Evolutionary conservation across 1,140 invertebrate species (phyloP).

Genomic region (Magallana angulata): DNA sequence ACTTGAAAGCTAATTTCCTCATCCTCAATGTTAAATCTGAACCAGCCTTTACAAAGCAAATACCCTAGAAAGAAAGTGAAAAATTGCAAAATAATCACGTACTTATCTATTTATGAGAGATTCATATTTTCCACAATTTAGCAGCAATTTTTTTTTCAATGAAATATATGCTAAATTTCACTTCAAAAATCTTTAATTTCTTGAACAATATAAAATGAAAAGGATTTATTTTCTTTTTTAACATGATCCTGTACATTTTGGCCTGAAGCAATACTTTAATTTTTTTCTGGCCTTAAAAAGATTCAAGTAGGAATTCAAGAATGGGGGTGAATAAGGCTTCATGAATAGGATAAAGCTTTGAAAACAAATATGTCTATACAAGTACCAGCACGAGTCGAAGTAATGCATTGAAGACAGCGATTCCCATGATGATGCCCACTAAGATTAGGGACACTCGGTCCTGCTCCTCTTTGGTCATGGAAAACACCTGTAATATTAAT

Average conservation of each 20-base stretch:
- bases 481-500: slow-evolving; percentile 70
- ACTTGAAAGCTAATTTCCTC: slow-evolving; percentile 78
- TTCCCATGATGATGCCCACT: slow-evolving; percentile 84
- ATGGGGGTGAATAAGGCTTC: too few relatives aligned
- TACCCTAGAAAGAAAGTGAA: slow-evolving; percentile 54
- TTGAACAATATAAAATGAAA: too few relatives aligned
- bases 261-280: too few relatives aligned
- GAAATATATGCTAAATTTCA: too few relatives aligned
- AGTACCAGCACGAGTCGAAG: slow-evolving; percentile 84
- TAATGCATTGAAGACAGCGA: slow-evolving; percentile 84
- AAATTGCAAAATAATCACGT: too few relatives aligned
- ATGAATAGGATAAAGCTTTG: background rate
- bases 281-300: too few relatives aligned
- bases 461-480: slow-evolving; percentile 80
- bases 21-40: slow-evolving; percentile 80
- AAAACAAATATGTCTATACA: background rate
- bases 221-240: too few relatives aligned
- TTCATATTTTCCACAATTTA: too few relatives aligned
- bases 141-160: too few relatives aligned
- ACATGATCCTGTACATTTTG: too few relatives aligned
- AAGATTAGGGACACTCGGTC: slow-evolving; percentile 84
- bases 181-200: background rate
- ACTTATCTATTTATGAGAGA: too few relatives aligned
- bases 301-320: too few relatives aligned
- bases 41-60: slow-evolving; percentile 73